Evolutionary conservation across 2,113 vertebrate genomes (phyloP), one percentile per base, ranked within the genome.

Genomic region (Sterrhoptilus dennistouni): DNA sequence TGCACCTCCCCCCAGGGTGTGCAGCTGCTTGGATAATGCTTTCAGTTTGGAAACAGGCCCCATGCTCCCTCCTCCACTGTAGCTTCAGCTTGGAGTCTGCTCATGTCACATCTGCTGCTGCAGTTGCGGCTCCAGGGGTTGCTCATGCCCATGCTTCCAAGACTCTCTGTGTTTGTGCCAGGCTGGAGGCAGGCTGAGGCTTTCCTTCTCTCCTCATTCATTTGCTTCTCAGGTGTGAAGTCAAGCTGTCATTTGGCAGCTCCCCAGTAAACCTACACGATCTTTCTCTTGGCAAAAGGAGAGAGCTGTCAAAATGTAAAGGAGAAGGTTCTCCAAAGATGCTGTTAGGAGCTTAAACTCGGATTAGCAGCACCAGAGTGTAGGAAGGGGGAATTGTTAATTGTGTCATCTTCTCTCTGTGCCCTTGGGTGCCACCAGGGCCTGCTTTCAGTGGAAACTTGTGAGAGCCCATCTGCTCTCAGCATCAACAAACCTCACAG

Each of bases 181-280:
- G 38, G 81, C 60, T 80, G 69, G 69, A 81, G 45, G 65, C 59
- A 84, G 54, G 75, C 75, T 89, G 38, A 81, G 85, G 64, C 83
- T 88, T 93, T 83, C 92, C 92, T 93, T 85, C 86, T 63, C 71
- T 86, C 76, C 59, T 95, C 82, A 66, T 87, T 87, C 82, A 82
- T 95, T 93, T 82, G n/a, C 95, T 93, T 92, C 92, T 92, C 95
- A 92, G 95, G 90, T 97, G 89, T 90, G 79, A 92, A 94, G 76
- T 69, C 92, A 96, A 96, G 83, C 87, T 96, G 92, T 83, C 75
- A 60, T 71, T 78, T 95, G 89, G 91, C 95, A 93, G 79, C 79
- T 92, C 76, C 72, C 61, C 64, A 59, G 65, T 23, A 91, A 94
- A 85, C 63, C 82, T 88, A 47, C 76, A 19, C 6, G 45, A 88